phyloP scores from a whole-genome alignment of 2,797 vertebrate genomes.

The Fistularia tabacaria region DNA sequence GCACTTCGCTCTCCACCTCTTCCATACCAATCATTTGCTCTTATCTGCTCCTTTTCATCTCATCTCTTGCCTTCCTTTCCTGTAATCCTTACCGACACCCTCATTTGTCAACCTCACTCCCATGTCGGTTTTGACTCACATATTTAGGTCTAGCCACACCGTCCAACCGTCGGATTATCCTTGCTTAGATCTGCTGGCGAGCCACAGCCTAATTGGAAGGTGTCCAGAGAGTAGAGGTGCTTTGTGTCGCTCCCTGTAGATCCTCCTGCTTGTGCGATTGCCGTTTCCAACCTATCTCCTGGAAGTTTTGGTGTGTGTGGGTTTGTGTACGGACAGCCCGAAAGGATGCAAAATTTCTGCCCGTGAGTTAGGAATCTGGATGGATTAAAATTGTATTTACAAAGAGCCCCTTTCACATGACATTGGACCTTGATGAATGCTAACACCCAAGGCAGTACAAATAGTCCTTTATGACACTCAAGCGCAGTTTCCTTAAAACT shows the following conservation, averaged over 20 bases:
- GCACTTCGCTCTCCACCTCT: constrained; percentile 21
- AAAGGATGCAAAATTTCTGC: constrained; percentile 8
- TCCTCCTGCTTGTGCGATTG: constrained; percentile 7
- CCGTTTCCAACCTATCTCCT: constrained; percentile 5
- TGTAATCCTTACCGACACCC: constrained; percentile 4
- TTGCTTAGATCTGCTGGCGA: constrained; percentile 52
- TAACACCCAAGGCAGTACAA: constrained; percentile 15
- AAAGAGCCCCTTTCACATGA: constrained; percentile 35
- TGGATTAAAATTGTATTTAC: constrained; percentile 26
- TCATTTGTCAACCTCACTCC: background rate
- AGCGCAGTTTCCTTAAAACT: constrained; percentile 10
- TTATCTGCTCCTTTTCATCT: constrained; percentile 12
- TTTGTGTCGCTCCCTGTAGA: constrained; percentile 27
- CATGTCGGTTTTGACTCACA: constrained; percentile 18
- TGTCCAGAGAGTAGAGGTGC: constrained; percentile 50
- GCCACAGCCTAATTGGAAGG: constrained; percentile 57
- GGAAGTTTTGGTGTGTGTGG: constrained; percentile 1
- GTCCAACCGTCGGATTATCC: constrained; percentile 59
- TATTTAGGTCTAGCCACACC: constrained; percentile 28
- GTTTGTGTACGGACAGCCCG: constrained; percentile 5
- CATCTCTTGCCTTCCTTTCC: constrained; percentile 1
- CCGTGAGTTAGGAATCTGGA: constrained; percentile 3
- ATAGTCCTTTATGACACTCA: constrained; percentile 17
- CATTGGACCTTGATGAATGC: background rate
- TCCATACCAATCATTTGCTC: constrained; percentile 19